Evolutionary conservation across 2,113 vertebrate species (phyloP).

Genomic region (Ginglymostoma cirratum): DNA sequence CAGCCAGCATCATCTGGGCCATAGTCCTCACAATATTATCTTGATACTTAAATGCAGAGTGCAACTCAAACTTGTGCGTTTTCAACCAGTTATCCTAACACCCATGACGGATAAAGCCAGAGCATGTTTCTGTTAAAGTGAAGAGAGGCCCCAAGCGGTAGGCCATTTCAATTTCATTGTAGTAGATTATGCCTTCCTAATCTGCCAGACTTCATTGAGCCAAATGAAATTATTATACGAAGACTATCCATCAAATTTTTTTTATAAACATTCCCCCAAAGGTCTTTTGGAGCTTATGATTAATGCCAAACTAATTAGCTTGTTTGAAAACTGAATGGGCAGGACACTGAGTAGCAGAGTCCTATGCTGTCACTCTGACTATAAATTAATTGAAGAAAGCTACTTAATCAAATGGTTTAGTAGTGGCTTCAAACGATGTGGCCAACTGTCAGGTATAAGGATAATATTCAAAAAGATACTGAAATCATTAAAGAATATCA

Average conservation of each 20-base stretch:
- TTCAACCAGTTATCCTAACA: background rate
- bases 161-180: background rate
- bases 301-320: background rate
- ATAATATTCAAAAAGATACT: background rate
- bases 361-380: background rate
- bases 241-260: background rate
- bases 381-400: background rate
- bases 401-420: background rate
- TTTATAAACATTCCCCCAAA: background rate
- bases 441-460: background rate
- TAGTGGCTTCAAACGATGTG: background rate
- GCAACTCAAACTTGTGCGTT: background rate
- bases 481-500: background rate
- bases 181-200: background rate
- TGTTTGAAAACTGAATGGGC: background rate
- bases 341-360: background rate
- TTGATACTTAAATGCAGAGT: background rate
- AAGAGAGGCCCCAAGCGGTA: background rate
- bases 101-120: background rate
- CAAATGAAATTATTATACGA: background rate
- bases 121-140: background rate
- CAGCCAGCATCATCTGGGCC: background rate
- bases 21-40: background rate
- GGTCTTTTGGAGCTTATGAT: background rate
- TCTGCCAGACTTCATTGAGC: background rate